phyloP scores from a whole-genome alignment of 2,113 vertebrate genomes.

The Megaceryle torquata region DNA sequence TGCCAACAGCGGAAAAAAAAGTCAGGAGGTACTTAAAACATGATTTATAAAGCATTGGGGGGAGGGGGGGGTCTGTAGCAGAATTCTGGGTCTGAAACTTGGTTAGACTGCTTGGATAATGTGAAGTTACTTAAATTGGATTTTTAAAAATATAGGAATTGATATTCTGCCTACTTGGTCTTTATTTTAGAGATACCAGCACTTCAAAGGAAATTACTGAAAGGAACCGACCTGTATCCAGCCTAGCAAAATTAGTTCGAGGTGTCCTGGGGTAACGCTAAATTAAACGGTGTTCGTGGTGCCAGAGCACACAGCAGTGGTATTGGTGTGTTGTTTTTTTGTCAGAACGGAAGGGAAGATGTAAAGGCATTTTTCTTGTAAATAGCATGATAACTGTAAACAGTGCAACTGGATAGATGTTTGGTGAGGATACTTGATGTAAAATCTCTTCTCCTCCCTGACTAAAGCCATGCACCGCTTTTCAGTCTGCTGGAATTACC shows the following conservation, averaged over 20 bases:
- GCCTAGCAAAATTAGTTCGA: conserved; percentile 66
- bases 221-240: conserved; percentile 35
- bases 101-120: conserved; percentile 56
- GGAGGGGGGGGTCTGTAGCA: not conserved
- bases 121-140: conserved; percentile 66
- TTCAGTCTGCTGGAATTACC: not conserved
- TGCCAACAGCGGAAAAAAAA: not conserved
- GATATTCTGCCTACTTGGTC: conserved; percentile 60
- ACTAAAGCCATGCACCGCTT: not conserved
- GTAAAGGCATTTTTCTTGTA: not conserved
- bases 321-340: not conserved
- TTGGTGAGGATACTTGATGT: not conserved
- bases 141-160: conserved; percentile 65
- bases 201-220: conserved; percentile 72
- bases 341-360: not conserved
- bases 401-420: not conserved
- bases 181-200: conserved; percentile 65
- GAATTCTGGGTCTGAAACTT: conserved; percentile 30
- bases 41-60: not conserved
- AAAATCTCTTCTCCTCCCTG: not conserved
- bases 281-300: conserved; percentile 21
- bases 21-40: conserved; percentile 15
- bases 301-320: not conserved
- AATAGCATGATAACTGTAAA: not conserved
- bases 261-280: conserved; percentile 61